These are phyloP conservation scores for Zaprionus capensis DNA, from an alignment of 1,140 invertebrate genomes.

Conservation along the genomic window DNA sequence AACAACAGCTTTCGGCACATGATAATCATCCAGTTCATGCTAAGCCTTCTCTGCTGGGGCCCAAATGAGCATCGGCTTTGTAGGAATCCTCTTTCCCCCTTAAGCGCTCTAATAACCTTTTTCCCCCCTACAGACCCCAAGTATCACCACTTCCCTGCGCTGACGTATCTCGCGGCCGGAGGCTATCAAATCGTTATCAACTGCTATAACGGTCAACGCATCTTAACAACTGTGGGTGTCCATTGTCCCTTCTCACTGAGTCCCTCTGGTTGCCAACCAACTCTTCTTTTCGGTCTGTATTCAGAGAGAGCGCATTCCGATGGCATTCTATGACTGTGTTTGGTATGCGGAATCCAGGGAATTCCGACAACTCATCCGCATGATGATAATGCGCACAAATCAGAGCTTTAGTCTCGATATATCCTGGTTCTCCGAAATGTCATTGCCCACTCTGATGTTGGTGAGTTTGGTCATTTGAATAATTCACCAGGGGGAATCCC, in stretches of 20 bases:
- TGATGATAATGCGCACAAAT: slow-evolving; percentile 76
- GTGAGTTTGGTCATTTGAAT: slow-evolving; percentile 46
- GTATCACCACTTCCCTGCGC: slow-evolving; percentile 49
- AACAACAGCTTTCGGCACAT: slow-evolving; percentile 64
- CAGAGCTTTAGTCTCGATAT: slow-evolving; percentile 62
- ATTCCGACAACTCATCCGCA: slow-evolving; percentile 67
- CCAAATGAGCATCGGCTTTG: slow-evolving; percentile 71
- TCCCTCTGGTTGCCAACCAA: neutral
- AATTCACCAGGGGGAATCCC: neutral
- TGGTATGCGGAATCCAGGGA: slow-evolving; percentile 71
- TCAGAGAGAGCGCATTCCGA: slow-evolving; percentile 69
- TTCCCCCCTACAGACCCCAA: slow-evolving; percentile 38
- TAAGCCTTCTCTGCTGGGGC: slow-evolving; percentile 68
- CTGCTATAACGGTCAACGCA: slow-evolving; percentile 74
- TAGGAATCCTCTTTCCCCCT: slow-evolving; percentile 10
- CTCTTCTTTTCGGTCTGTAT: slow-evolving; percentile 3
- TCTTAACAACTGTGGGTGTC: slow-evolving; percentile 61
- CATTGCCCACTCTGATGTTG: slow-evolving; percentile 72
- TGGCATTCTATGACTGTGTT: slow-evolving; percentile 61
- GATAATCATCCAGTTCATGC: slow-evolving; percentile 65
- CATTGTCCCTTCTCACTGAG: slow-evolving; percentile 7
- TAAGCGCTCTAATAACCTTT: neutral
- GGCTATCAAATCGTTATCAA: slow-evolving; percentile 76
- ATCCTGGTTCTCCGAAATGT: slow-evolving; percentile 77
- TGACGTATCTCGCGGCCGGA: slow-evolving; percentile 65